Percentiles rank a stretch among this genome's conserved stretches.
phyloP scores from a whole-genome alignment of 2,888 invertebrate genomes.

The Chalcis sispes region DNA sequence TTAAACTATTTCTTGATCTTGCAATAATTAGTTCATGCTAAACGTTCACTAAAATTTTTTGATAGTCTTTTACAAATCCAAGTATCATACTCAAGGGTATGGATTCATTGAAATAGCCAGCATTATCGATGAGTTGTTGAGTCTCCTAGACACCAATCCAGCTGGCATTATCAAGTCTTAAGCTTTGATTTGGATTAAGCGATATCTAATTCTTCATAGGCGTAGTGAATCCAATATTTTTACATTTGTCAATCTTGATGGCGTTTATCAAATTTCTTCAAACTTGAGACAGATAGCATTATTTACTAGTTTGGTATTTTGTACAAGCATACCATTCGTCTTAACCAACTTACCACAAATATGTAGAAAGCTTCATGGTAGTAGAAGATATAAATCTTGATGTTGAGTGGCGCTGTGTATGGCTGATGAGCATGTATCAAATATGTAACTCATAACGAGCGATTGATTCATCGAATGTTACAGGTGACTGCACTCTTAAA shows the following conservation, averaged over 20 bases:
- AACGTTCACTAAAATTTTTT: constrained; percentile 43
- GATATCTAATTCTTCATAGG: constrained; percentile 69
- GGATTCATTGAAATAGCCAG: constrained; percentile 39
- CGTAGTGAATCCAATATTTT: constrained; percentile 67
- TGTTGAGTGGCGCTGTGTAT: background rate
- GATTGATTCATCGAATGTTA: constrained; percentile 48
- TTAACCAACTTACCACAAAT: constrained; percentile 16
- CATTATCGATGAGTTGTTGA: background rate
- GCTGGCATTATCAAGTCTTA: constrained; percentile 58
- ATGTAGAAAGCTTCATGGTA: constrained; percentile 5
- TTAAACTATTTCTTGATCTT: constrained; percentile 39
- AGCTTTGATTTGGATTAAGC: constrained; percentile 56
- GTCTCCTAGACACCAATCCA: constrained; percentile 57
- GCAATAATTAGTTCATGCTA: constrained; percentile 47
- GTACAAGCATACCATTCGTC: constrained; percentile 5
- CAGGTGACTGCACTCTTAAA: constrained; percentile 6
- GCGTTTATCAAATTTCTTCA: constrained; percentile 68
- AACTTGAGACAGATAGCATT: constrained; percentile 62
- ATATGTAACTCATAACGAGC: constrained; percentile 47
- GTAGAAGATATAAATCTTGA: constrained; percentile 19
- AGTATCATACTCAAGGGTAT: constrained; percentile 38
- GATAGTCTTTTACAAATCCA: constrained; percentile 50
- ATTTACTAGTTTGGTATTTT: constrained; percentile 14
- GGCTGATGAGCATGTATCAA: constrained; percentile 51
- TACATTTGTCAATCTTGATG: constrained; percentile 65